Conservation (phyloP, 2,888 invertebrate genomes). For the Sycophila texana region DNA sequence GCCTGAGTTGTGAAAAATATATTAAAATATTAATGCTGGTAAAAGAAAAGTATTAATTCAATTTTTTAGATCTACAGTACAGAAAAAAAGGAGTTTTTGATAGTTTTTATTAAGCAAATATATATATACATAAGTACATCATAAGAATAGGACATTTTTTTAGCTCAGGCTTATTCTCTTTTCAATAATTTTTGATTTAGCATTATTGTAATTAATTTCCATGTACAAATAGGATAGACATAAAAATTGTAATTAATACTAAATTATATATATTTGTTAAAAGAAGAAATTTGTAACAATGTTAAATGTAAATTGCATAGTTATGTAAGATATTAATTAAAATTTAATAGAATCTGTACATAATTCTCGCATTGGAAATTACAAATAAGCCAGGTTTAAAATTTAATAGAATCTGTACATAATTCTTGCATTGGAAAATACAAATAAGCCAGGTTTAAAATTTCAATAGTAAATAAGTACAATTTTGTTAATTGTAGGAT, state of each 20-base stretch:
- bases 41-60: no score
- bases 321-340: not conserved
- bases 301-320: not conserved
- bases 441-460: slow-evolving; percentile 26
- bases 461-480: slow-evolving; percentile 49
- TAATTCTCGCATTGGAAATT: slow-evolving; percentile 15
- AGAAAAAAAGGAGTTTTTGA: no score
- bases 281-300: not conserved
- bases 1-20: not conserved
- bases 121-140: not conserved
- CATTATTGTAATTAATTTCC: no score
- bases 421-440: slow-evolving; percentile 11
- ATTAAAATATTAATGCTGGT: not conserved
- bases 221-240: no score
- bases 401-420: slow-evolving; percentile 35
- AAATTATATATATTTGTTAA: not conserved
- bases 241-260: no score
- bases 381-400: slow-evolving; percentile 24
- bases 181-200: no score
- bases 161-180: no score
- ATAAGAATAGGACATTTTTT: not conserved
- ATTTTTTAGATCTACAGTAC: no score
- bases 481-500: slow-evolving; percentile 57
- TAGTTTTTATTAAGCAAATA: no score
- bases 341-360: slow-evolving; percentile 19